phyloP scores from a whole-genome alignment of 1,140 invertebrate genomes.

The Chrysoperla carnea region DNA sequence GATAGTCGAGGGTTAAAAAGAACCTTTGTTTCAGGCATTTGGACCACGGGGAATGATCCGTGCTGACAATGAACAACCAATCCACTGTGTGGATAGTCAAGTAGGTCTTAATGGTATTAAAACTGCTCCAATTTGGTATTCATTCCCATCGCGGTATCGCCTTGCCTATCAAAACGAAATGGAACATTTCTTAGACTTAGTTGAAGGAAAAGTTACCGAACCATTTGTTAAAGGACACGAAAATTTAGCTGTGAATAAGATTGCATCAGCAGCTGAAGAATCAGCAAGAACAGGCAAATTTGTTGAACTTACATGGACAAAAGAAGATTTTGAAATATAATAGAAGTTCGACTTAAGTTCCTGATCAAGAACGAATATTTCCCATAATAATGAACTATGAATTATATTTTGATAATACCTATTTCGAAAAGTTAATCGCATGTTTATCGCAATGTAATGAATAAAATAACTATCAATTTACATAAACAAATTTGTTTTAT shows the following conservation, averaged over 20 bases:
- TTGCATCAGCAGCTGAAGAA: constrained; percentile 33
- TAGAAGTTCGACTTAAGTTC: no score
- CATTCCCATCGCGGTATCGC: constrained; percentile 40
- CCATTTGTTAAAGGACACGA: constrained; percentile 26
- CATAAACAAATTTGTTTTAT: no score
- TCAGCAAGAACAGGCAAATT: constrained; percentile 29
- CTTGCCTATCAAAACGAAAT: constrained; percentile 38
- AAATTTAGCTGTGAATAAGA: constrained; percentile 32
- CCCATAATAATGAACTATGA: no score
- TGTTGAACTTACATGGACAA: constrained; percentile 25
- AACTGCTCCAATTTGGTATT: constrained; percentile 36
- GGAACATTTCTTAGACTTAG: constrained; percentile 44
- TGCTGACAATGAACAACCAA: constrained; percentile 34
- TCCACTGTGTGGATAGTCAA: constrained; percentile 24
- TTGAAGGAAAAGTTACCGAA: constrained; percentile 26
- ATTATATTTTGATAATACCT: no score
- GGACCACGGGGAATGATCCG: constrained; percentile 22
- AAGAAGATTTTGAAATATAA: constrained; percentile 14
- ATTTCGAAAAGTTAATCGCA: no score
- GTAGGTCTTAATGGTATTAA: constrained; percentile 23
- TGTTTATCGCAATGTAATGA: no score
- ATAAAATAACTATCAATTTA: no score
- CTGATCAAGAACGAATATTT: no score
- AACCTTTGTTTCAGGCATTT: background rate
- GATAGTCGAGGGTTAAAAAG: no score